These are phyloP conservation scores for Galaxea fascicularis DNA, from an alignment of 92 coral and sea anemone species.

Conservation along the genomic window DNA sequence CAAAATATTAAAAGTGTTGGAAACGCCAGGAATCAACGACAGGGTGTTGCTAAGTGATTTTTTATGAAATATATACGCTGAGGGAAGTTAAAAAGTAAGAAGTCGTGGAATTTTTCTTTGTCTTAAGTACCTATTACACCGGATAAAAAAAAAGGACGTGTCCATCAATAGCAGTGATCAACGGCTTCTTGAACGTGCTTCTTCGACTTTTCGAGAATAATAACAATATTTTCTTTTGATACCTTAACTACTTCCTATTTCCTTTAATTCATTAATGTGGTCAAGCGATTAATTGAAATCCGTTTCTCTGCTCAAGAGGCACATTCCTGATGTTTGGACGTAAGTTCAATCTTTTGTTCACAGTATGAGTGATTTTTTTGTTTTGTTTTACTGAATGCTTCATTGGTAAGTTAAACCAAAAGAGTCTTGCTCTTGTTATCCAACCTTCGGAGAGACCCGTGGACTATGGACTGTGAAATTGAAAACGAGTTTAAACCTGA, in stretches of 20 bases:
- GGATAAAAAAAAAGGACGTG: neutral
- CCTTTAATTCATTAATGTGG: neutral
- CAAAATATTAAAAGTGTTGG: neutral
- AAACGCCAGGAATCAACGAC: constrained; percentile 1
- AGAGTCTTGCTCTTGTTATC: neutral
- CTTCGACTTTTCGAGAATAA: neutral
- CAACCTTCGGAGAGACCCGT: constrained; percentile 1
- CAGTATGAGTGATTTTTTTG: constrained; percentile 9
- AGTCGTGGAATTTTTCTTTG: neutral
- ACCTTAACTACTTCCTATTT: constrained; percentile 30
- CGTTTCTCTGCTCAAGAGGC: constrained; percentile 8
- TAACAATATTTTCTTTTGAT: neutral
- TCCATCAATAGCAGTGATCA: constrained; percentile 6
- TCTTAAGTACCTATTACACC: neutral
- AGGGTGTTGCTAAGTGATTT: constrained; percentile 1
- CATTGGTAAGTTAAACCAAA: neutral
- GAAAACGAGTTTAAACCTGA: constrained; percentile 1
- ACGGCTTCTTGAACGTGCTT: constrained; percentile 6
- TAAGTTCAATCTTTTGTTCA: constrained; percentile 29
- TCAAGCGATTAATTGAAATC: constrained; percentile 7
- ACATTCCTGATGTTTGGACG: constrained; percentile 6
- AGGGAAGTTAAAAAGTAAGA: neutral
- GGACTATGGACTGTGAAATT: constrained; percentile 34
- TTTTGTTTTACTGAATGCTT: constrained; percentile 3
- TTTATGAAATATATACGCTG: neutral